Evolutionary conservation across 2,888 invertebrate genomes (phyloP), one percentile per base, ranked within the genome.

Genomic region (Cephus spinipes): DNA sequence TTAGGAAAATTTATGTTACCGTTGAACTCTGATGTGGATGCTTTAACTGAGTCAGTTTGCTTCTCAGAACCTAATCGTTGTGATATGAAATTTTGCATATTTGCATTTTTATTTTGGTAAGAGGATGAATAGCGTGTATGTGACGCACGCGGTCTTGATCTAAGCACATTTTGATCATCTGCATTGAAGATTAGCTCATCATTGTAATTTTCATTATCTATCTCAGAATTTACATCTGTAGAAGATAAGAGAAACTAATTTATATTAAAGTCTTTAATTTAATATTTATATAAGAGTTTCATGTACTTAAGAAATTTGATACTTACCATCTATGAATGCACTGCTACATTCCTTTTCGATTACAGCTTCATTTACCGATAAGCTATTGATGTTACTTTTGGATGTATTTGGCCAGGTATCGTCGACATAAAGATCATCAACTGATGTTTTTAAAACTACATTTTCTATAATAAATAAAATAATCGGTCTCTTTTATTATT

Each of bases 71-170:
- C 15, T 55, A 55, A 23, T 23, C 55, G 55, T 9, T 55, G 23
- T 55, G 55, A 55, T 2, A 23, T 55, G 1, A 55, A 55, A 55
- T 55, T 55, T 23, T 55, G 9, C 9, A 55, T 9, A 23, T 55
- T 55, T 2, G 55, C 23, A 55, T 55, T 55, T 55, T 55, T 23
- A 9, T 23, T 23, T 55, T 55, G 9, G 23, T 55, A 55, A 9
- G 55, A 23, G 23, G 55, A 55, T 23, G 55, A 31, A 32, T 71
- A 31, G 71, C 71, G 71, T 32, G 71, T 12, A 12, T 31, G 33
- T 71, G 31, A 71, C 9, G 71, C 71, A 33, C 71, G 76, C 76
- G 32, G 74, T 55, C 78, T 78, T 76, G 69, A 82, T 78, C 73
- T 32, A 73, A n/a, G 73, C 68, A 4, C 68, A 69, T 40, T 74